Percentiles rank a stretch among this genome's conserved stretches.
Conservation (phyloP, 2,113 vertebrate genomes). For the Connochaetes taurinus region DNA sequence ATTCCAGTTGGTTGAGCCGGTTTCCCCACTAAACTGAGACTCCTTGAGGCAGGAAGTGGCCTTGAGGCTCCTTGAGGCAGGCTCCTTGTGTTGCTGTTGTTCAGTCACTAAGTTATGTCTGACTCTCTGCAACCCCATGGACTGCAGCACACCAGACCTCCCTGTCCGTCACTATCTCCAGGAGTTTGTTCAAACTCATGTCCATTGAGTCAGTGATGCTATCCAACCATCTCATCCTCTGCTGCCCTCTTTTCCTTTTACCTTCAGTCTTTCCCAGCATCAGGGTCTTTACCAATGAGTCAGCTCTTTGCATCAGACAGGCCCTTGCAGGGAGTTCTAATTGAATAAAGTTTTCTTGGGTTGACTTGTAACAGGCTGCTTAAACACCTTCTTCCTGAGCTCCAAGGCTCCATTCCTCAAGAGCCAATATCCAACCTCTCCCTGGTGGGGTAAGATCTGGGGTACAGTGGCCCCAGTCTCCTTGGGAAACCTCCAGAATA, state of each 20-base stretch:
- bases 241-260: background rate
- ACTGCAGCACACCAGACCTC: background rate
- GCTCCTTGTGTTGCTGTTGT: background rate
- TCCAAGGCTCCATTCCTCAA: background rate
- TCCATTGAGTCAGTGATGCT: background rate
- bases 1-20: background rate
- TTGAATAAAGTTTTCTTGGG: background rate
- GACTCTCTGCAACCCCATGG: background rate
- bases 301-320: background rate
- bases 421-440: background rate
- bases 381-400: background rate
- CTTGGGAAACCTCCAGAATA: slow-evolving; percentile 44
- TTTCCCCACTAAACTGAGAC: background rate
- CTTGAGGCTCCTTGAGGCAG: background rate
- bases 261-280: background rate
- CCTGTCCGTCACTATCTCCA: background rate
- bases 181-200: background rate
- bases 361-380: background rate
- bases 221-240: background rate
- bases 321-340: background rate
- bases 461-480: background rate
- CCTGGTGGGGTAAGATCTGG: background rate
- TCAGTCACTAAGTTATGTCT: background rate
- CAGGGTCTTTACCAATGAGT: background rate
- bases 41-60: background rate